Evolutionary conservation across 1,140 invertebrate genomes (phyloP), one percentile per base, ranked within the genome.

Genomic region (Drepana arcuata): DNA sequence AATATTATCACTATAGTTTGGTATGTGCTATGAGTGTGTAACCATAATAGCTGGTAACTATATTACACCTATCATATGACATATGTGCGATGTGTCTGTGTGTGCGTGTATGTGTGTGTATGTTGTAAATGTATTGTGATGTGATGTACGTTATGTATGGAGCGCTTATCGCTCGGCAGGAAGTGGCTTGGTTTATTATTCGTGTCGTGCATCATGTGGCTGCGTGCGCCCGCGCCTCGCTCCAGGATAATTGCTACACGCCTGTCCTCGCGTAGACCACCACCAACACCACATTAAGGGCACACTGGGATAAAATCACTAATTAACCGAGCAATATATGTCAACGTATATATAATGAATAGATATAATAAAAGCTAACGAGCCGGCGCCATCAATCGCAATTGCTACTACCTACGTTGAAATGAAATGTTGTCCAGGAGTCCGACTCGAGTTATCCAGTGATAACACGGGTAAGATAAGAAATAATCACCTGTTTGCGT

Each of bases 141-240:
- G 53, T 58, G 61, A 60, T 61, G 63, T 62, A 39, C 46, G 44
- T 48, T 58, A 51, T 66, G 70, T 77, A 59, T 72, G 73, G 62
- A 75, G 55, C 67, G 66, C 69, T 75, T 75, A 79, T 79, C 74
- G 69, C 49, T 46, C 42, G 70, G 62, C 77, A 81, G 77, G 77
- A 81, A 81, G 77, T 81, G 69, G 67, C 68, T 70, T 53, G 66
- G 67, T 81, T 81, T 81, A 74, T 78, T 81, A 81, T 78, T 78
- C 75, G 67, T 74, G 69, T 74, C 75, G 73, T 69, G 72, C 66
- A 70, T 72, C 63, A 57, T 55, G 60, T 54, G 65, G 59, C 68
- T 72, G 70, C 70, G 70, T 67, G 66, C 72, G 63, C 61, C 42
- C 37, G 54, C 73, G 62, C 64, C 56, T 30, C 39, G 55, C 50